These are phyloP conservation scores for Parelbella ahira DNA, from an alignment of 2,888 invertebrate genomes.

Conservation along the genomic window DNA sequence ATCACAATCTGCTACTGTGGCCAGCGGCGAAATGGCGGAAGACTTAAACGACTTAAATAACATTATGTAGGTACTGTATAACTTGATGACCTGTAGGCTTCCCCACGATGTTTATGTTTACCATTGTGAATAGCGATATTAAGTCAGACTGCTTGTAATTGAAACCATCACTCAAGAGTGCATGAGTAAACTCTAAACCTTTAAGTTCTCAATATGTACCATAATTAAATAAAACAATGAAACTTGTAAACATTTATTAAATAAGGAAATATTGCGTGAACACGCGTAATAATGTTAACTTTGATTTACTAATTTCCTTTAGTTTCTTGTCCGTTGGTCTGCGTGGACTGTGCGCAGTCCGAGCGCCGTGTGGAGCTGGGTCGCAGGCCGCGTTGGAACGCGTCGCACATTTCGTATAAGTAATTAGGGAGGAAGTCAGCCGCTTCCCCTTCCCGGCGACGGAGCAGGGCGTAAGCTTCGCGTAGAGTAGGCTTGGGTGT, in stretches of 20 bases:
- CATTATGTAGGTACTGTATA: no score
- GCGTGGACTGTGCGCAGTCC: conserved; percentile 43
- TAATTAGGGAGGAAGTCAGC: conserved; percentile 72
- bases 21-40: no score
- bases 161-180: no score
- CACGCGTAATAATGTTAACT: no score
- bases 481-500: conserved; percentile 71
- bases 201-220: no score
- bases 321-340: conserved; percentile 41
- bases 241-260: conserved; percentile 5
- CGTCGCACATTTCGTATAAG: conserved; percentile 75
- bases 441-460: conserved; percentile 67
- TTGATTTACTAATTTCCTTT: conserved; percentile 34
- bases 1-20: no score
- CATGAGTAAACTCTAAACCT: no score
- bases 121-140: no score
- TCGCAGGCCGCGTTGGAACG: conserved; percentile 64
- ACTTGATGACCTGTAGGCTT: no score
- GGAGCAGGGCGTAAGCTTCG: conserved; percentile 67
- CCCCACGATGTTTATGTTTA: no score
- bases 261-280: conserved; percentile 3
- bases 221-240: neutral
- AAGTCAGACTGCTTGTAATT: no score
- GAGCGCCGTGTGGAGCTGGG: conserved; percentile 60
- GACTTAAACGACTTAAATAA: no score